phyloP scores from a whole-genome alignment of 2,888 invertebrate genomes.

The Spodoptera littoralis region DNA sequence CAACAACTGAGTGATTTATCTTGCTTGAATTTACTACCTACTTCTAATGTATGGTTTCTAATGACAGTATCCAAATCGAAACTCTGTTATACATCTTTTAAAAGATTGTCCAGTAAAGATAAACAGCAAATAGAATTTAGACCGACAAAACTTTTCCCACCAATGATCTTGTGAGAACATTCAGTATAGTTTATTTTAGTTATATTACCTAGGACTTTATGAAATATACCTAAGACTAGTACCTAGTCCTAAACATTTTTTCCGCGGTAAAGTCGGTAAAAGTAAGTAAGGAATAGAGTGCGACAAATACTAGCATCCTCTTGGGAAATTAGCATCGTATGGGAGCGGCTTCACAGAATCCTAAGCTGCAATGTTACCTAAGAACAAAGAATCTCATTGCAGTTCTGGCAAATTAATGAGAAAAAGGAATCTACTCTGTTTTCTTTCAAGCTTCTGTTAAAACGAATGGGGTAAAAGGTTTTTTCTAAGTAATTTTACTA shows the following conservation, averaged over 20 bases:
- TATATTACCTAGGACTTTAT: neutral
- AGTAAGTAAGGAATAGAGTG: slow-evolving; percentile 63
- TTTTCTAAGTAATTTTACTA: slow-evolving; percentile 8
- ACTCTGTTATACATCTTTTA: too few relatives aligned
- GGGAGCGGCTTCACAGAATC: slow-evolving; percentile 54
- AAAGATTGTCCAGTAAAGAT: too few relatives aligned
- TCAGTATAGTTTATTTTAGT: too few relatives aligned
- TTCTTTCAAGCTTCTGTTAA: slow-evolving; percentile 17
- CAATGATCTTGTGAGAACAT: too few relatives aligned
- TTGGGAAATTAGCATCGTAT: slow-evolving; percentile 70
- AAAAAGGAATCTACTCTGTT: slow-evolving; percentile 30
- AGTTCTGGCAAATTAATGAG: slow-evolving; percentile 55
- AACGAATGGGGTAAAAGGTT: slow-evolving; percentile 4
- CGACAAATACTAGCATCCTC: slow-evolving; percentile 69
- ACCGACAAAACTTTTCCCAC: too few relatives aligned
- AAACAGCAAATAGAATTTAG: too few relatives aligned
- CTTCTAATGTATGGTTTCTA: too few relatives aligned
- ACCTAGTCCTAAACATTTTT: slow-evolving; percentile 12
- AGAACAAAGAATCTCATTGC: slow-evolving; percentile 42
- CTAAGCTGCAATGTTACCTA: slow-evolving; percentile 49
- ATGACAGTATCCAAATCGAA: too few relatives aligned
- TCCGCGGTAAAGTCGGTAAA: slow-evolving; percentile 36
- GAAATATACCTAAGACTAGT: slow-evolving; percentile 9
- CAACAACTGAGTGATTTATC: too few relatives aligned
- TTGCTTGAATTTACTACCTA: too few relatives aligned